These are phyloP conservation scores for Ceratotherium simum DNA, from an alignment of 2,113 vertebrate genomes.

Conservation along the genomic window DNA sequence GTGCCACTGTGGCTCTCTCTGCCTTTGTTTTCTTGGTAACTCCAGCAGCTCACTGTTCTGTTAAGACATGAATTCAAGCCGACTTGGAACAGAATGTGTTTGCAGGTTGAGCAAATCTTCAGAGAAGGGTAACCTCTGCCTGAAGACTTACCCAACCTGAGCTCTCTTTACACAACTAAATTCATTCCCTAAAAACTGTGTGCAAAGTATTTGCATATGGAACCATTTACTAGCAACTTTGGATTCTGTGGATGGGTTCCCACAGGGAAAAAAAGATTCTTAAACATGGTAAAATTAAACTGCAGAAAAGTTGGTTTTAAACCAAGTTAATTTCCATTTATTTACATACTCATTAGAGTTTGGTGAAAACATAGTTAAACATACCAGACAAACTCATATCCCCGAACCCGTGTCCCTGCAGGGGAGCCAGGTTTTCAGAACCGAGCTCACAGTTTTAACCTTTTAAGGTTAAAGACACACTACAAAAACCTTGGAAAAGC, in stretches of 20 bases:
- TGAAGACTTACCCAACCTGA: not conserved
- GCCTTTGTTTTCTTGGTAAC: not conserved
- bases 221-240: not conserved
- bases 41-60: not conserved
- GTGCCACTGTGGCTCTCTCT: fast-evolving
- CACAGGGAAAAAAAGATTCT: not conserved
- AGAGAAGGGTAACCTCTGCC: not conserved
- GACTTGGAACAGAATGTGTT: not conserved
- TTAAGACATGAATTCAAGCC: not conserved
- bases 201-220: not conserved
- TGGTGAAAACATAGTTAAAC: not conserved
- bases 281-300: conserved; percentile 11
- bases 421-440: not conserved
- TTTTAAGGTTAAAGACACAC: not conserved
- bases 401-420: not conserved
- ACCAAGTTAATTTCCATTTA: not conserved
- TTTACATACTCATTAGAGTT: not conserved
- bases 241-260: not conserved
- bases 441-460: not conserved
- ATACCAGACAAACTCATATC: not conserved
- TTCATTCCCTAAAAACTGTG: not conserved
- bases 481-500: too few species aligned
- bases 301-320: not conserved
- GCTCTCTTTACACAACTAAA: not conserved
- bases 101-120: not conserved